Evolutionary conservation across 2,113 vertebrate species (phyloP).

Genomic region (Bos indicus): DNA sequence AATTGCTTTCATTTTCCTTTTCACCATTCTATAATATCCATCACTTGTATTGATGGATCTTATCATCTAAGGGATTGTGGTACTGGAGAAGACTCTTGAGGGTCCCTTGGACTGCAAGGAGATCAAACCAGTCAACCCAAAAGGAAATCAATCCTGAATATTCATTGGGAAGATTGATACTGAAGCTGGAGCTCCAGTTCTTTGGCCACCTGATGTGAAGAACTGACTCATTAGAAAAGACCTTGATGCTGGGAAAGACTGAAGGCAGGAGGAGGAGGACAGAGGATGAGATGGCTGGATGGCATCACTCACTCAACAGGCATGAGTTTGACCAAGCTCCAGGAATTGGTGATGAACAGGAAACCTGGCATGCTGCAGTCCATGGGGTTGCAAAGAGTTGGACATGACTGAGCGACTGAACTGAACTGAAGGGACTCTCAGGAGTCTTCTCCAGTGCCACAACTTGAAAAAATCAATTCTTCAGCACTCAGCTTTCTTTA

Average conservation of each 20-base stretch:
- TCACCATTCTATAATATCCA: neutral
- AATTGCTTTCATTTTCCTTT: neutral
- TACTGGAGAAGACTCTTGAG: neutral
- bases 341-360: neutral
- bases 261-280: too few relatives aligned
- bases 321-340: neutral
- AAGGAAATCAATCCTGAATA: neutral
- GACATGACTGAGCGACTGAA: neutral
- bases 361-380: neutral
- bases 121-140: neutral
- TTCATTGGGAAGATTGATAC: neutral
- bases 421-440: neutral
- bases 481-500: neutral
- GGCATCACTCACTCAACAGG: neutral
- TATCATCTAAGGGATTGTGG: neutral
- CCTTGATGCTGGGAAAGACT: too few relatives aligned
- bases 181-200: neutral
- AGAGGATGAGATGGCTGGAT: too few relatives aligned
- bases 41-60: neutral
- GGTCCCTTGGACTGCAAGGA: neutral
- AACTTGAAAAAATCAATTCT: neutral
- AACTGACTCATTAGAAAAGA: too few relatives aligned
- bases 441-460: neutral
- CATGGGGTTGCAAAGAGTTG: neutral
- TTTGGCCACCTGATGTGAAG: neutral